Percentiles rank a stretch among this genome's conserved stretches.
Conservation (phyloP, 1,140 invertebrate genomes). For the Trichoplusia ni region DNA sequence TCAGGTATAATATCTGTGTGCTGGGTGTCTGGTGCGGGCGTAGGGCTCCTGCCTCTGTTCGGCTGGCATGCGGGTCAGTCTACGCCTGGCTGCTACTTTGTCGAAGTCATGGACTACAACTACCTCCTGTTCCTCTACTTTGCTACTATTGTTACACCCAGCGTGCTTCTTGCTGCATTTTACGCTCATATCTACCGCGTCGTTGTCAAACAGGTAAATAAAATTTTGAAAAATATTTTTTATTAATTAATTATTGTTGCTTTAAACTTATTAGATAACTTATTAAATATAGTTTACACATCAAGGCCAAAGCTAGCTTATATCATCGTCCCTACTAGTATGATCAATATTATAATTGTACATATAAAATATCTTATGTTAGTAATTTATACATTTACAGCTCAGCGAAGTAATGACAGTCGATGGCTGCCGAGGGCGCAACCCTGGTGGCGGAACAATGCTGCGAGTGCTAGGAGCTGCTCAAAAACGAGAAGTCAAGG, state of each 20-base stretch:
- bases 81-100: slow-evolving; percentile 87
- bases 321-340: neutral
- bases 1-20: slow-evolving; percentile 92
- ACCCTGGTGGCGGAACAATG: slow-evolving; percentile 84
- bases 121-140: slow-evolving; percentile 95
- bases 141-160: slow-evolving; percentile 93
- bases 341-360: too few species aligned
- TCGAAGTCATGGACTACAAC: slow-evolving; percentile 92
- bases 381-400: slow-evolving; percentile 63
- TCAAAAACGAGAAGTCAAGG: slow-evolving; percentile 93
- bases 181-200: slow-evolving; percentile 94
- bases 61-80: slow-evolving; percentile 90
- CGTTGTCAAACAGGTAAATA: slow-evolving; percentile 91
- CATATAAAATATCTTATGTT: too few species aligned
- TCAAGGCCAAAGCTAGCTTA: too few species aligned
- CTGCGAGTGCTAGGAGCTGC: slow-evolving; percentile 89
- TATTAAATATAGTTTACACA: too few species aligned
- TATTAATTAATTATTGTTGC: too few species aligned
- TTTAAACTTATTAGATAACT: too few species aligned
- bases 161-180: slow-evolving; percentile 90
- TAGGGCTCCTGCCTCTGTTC: slow-evolving; percentile 92
- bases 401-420: slow-evolving; percentile 75
- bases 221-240: neutral
- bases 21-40: slow-evolving; percentile 90
- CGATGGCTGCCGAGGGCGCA: slow-evolving; percentile 60